phyloP scores from a whole-genome alignment of 1,140 invertebrate species.

The Sinonovacula constricta region DNA sequence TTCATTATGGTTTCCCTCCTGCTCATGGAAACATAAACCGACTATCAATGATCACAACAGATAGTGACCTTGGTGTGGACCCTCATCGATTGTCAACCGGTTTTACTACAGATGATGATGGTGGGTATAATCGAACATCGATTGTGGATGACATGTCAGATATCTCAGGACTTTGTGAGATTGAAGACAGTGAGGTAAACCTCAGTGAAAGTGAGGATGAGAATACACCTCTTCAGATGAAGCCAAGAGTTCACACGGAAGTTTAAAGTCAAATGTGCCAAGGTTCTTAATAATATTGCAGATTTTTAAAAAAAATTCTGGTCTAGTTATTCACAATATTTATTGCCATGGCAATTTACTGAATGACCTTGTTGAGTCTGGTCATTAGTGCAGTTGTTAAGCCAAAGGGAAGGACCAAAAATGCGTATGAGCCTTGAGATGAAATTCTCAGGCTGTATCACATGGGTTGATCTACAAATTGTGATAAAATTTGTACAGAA shows the following conservation, averaged over 20 bases:
- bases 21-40: slow-evolving; percentile 55
- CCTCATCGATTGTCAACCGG: slow-evolving; percentile 60
- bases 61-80: slow-evolving; percentile 63
- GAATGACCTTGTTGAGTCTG: too few relatives aligned
- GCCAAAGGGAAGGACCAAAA: too few relatives aligned
- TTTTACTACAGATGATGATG: slow-evolving; percentile 61
- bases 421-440: too few relatives aligned
- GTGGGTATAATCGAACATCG: slow-evolving; percentile 58
- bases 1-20: slow-evolving; percentile 84
- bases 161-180: slow-evolving; percentile 91
- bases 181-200: slow-evolving; percentile 85
- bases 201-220: slow-evolving; percentile 68
- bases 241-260: slow-evolving; percentile 49
- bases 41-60: slow-evolving; percentile 57
- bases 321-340: too few relatives aligned
- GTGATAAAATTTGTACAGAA: too few relatives aligned
- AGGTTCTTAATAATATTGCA: too few relatives aligned
- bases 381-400: too few relatives aligned
- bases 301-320: too few relatives aligned
- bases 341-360: too few relatives aligned
- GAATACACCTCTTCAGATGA: slow-evolving; percentile 42
- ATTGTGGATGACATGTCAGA: slow-evolving; percentile 84
- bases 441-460: too few relatives aligned
- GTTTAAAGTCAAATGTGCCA: too few relatives aligned
- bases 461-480: too few relatives aligned